A percentile compares a stretch with the other conserved stretches of the same genome.
Conservation (phyloP, 2,888 invertebrate genomes). For the Beris chalybata region DNA sequence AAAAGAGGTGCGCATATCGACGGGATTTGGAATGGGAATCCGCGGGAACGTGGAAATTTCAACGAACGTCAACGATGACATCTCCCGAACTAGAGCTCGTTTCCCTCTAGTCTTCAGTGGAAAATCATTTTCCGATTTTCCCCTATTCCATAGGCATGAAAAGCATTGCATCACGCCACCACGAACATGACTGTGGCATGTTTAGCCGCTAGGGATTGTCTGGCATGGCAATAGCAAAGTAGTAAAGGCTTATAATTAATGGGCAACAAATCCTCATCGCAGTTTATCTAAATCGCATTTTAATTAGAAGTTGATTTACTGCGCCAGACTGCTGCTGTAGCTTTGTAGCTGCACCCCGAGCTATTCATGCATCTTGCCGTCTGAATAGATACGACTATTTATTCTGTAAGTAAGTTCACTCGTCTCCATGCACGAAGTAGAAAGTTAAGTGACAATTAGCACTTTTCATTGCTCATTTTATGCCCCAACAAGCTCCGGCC, state of each 20-base stretch:
- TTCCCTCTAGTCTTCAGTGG: no score
- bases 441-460: slow-evolving; percentile 23
- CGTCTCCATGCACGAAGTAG: background rate
- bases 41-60: no score
- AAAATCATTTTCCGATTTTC: no score
- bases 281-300: slow-evolving; percentile 38
- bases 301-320: slow-evolving; percentile 39
- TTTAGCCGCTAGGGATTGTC: slow-evolving; percentile 16
- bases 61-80: no score
- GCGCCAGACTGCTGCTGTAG: slow-evolving; percentile 7
- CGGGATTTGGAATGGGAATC: no score
- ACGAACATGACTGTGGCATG: slow-evolving; percentile 20
- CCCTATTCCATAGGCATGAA: no score
- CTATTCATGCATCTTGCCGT: slow-evolving; percentile 8
- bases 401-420: background rate
- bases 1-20: background rate
- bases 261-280: slow-evolving; percentile 36
- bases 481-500: no score
- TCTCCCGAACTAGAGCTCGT: no score
- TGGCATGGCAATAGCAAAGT: background rate
- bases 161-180: slow-evolving; percentile 9
- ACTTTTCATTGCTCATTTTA: slow-evolving; percentile 5
- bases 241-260: slow-evolving; percentile 34
- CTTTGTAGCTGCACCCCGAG: background rate
- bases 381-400: background rate